phyloP scores from a whole-genome alignment of 2,113 vertebrate species.

The Anser brachyrhynchus region DNA sequence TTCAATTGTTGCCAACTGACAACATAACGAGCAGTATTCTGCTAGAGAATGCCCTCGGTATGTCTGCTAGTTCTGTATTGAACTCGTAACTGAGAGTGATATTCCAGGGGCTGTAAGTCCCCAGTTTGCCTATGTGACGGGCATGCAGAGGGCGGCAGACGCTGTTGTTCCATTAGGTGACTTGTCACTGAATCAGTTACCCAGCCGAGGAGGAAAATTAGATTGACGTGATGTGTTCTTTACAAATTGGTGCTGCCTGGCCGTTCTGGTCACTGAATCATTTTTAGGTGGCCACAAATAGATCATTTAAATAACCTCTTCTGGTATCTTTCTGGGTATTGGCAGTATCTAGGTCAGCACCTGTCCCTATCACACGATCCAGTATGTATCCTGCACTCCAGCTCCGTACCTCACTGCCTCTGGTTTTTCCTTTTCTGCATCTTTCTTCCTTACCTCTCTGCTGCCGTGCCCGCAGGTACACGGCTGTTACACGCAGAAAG shows the following conservation, averaged over 20 bases:
- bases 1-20: background rate
- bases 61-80: background rate
- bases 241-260: background rate
- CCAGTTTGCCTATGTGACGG: background rate
- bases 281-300: background rate
- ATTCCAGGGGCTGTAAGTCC: background rate
- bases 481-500: background rate
- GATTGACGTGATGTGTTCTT: background rate
- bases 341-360: background rate
- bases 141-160: background rate
- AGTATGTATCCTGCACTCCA: background rate
- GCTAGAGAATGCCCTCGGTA: background rate
- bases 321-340: background rate
- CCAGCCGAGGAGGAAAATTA: background rate
- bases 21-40: background rate
- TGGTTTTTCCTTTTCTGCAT: background rate
- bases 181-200: background rate
- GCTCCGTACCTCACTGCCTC: rapidly evolving
- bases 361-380: background rate
- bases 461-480: background rate
- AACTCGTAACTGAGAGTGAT: background rate
- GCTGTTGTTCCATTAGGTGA: background rate
- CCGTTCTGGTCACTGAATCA: background rate
- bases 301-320: background rate
- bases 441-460: background rate